A percentile compares a stretch with the other conserved stretches of the same genome.
Conservation (phyloP, 2,113 vertebrate species). For the Donacobius atricapilla region DNA sequence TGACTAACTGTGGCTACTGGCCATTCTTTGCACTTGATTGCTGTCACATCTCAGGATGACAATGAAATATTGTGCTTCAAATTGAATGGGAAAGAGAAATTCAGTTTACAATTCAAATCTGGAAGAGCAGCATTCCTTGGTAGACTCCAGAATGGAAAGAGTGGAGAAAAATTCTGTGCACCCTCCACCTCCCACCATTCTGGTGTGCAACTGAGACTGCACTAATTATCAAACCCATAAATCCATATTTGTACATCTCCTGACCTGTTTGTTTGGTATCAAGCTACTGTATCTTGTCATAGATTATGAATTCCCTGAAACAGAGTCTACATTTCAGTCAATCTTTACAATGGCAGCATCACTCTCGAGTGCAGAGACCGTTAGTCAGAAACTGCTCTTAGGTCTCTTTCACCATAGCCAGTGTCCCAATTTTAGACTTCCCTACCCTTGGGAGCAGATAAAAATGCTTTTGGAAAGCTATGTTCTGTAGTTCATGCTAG, state of each 20-base stretch:
- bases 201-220: neutral
- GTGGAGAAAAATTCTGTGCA: neutral
- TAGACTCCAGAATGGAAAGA: neutral
- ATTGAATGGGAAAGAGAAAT: neutral
- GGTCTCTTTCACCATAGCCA: neutral
- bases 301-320: neutral
- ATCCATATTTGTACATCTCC: neutral
- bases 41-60: neutral
- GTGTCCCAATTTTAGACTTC: neutral
- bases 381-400: neutral
- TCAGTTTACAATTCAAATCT: neutral
- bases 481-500: neutral
- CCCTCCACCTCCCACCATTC: neutral
- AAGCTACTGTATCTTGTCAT: neutral
- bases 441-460: neutral
- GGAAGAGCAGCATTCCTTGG: neutral
- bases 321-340: neutral
- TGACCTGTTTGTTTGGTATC: neutral
- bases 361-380: neutral
- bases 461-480: neutral
- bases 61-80: conserved; percentile 3
- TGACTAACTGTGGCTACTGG: conserved; percentile 36
- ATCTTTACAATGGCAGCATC: neutral
- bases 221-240: neutral
- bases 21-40: neutral